Evolutionary conservation across 2,797 vertebrate species (phyloP).

Genomic region (Poecilia velifera): DNA sequence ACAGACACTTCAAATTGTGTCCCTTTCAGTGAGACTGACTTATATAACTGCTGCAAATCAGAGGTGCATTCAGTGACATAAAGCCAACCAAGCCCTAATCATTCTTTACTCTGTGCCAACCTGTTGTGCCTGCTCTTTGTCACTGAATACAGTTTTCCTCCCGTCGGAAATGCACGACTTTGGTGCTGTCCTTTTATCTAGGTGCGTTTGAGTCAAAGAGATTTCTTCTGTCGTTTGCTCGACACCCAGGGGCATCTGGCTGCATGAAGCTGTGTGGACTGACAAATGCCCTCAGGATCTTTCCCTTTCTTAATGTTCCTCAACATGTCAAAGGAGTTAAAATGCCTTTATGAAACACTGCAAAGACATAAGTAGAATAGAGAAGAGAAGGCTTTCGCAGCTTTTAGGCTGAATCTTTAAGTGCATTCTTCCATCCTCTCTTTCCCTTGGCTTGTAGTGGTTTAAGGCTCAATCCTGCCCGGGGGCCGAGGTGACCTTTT

Average conservation of each 20-base stretch:
- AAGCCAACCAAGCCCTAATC: constrained; percentile 67
- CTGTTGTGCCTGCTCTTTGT: constrained; percentile 71
- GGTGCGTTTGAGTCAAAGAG: constrained; percentile 68
- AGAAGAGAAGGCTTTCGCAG: constrained; percentile 29
- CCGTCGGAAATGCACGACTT: constrained; percentile 62
- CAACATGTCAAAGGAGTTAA: constrained; percentile 71
- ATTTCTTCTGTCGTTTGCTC: constrained; percentile 74
- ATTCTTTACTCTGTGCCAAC: constrained; percentile 66
- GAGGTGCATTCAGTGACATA: constrained; percentile 64
- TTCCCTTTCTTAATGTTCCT: constrained; percentile 71
- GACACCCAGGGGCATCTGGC: constrained; percentile 61
- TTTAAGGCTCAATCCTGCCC: constrained; percentile 83
- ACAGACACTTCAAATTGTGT: constrained; percentile 54
- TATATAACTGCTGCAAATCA: constrained; percentile 56
- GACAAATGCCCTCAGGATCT: constrained; percentile 74
- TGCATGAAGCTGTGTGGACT: constrained; percentile 59
- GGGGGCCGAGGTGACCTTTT: constrained; percentile 82
- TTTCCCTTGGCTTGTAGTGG: constrained; percentile 68
- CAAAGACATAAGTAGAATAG: constrained; percentile 7
- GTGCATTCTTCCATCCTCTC: constrained; percentile 77
- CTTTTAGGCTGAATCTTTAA: constrained; percentile 75
- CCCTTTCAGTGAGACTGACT: constrained; percentile 45
- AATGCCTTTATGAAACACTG: constrained; percentile 63
- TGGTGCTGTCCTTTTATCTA: constrained; percentile 67
- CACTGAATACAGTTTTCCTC: constrained; percentile 54